Evolutionary conservation across 2,797 vertebrate genomes (phyloP).

Genomic region (Varecia variegata): DNA sequence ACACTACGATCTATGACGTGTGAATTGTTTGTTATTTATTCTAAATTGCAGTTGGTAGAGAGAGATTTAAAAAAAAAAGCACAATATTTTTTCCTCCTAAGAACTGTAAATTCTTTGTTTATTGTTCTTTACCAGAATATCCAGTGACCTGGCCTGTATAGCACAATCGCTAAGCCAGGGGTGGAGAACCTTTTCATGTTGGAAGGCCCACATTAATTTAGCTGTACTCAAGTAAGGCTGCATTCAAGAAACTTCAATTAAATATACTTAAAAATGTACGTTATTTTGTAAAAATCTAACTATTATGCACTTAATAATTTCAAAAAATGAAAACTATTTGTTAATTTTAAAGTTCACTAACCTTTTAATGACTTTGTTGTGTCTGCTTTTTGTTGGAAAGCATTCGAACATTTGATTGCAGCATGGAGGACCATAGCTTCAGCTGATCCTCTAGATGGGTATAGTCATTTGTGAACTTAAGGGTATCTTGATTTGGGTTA

Average conservation of each 20-base stretch:
- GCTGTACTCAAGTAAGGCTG: neutral
- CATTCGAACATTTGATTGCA: neutral
- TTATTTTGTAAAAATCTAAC: neutral
- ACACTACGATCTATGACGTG: neutral
- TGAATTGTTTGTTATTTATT: conserved; percentile 21
- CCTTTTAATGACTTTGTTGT: neutral
- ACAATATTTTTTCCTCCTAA: conserved; percentile 38
- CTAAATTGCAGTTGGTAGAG: conserved; percentile 38
- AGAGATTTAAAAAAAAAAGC: conserved; percentile 58
- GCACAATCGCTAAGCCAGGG: conserved; percentile 46
- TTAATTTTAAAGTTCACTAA: neutral
- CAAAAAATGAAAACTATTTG: no score
- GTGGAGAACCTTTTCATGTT: neutral
- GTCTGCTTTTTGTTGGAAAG: neutral
- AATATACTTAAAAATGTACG: neutral
- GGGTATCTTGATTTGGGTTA: neutral
- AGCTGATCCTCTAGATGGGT: neutral
- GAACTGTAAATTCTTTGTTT: conserved; percentile 60
- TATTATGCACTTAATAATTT: no score
- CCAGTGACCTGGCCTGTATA: conserved; percentile 17
- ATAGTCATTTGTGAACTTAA: neutral
- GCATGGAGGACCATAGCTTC: neutral
- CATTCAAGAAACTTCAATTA: neutral
- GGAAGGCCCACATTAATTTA: neutral
- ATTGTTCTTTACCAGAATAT: conserved; percentile 63